Base-by-base conservation (phyloP, 2,888 invertebrate species). In the Barypeithes pellucidus region DNA sequence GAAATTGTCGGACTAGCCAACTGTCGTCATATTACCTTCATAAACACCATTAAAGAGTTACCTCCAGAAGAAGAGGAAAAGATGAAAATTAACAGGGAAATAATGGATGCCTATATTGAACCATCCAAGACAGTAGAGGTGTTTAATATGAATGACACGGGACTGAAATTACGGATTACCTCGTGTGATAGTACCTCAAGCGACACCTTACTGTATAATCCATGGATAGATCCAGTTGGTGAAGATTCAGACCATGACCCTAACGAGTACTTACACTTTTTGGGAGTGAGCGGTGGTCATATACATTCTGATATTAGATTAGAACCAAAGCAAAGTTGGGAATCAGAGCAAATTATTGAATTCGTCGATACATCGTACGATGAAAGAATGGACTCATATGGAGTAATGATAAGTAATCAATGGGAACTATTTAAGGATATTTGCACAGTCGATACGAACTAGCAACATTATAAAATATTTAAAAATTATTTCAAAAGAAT, bases 1-100 rank as follows among this genome's bases (percentile, higher is more conserved):
- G 54, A 67, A 29, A 66, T 79, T 16, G 33, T 3, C 14, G 78
- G 78, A 11, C 33, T 79, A 11, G 59, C 76, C 20, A 52, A 54
- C 11, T 67, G 39, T 11, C 59, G 20, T 14, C 43, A 47, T 41
- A 14, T 60, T 7, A 5, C 1, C 3, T n/a, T 11, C 41, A 8
- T 7, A n/a, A 22, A 22, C 2, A 16, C 3, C 12, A 0, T 29
- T 8, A 16, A 18, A 16, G 57, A 69, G 5, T 29, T 24, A 14
- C 41, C 39, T 52, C 59, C 36, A 8, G n/a, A 24, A 8, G n/a
- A 24, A 9, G 52, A 61, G 12, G 59, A 69, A 22, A 60, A 60
- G 11, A 60, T 60, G 11, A 12, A 41, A 9, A 9, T 41, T 22
- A 22, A 24, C 24, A 14, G n/a, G 14, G 2, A 1, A 16, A 18